Base-by-base conservation (phyloP, 1,140 invertebrate genomes). In the Chironomus tepperi region DNA sequence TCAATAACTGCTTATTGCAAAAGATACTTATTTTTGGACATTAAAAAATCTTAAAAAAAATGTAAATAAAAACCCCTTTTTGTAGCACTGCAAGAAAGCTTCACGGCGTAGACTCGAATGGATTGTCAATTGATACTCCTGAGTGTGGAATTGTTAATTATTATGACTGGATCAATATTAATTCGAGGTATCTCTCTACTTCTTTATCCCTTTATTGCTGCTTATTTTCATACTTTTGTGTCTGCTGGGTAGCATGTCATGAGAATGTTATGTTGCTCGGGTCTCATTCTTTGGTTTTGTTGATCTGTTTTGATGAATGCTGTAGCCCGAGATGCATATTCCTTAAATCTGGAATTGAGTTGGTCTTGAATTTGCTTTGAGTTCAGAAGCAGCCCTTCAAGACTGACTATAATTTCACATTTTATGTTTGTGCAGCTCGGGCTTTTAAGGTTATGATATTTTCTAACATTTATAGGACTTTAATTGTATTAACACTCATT, bases 171-270 rank as follows among this genome's bases (percentile, higher is more conserved):
- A 74, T 15, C 18, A 10, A 19, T 70, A 74, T 72, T 70, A 16
- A 74, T 24, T 24, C 75, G 73, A 75, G 75, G 75, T 75, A 75
- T 57, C 73, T 70, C 75, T 70, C 64, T 75, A 65, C 42, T 65
- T 74, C 65, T 21, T 12, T 57, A 57, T 57, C 47, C 10, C n/a
- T 15, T 47, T 47, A 15, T n/a, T 57, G 47, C 47, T 57, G 43
- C 43, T 47, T 10, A 47, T 10, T 47, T 47, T 5, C 47, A 57
- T 57, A 12, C 24, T 34, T 34, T 34, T 34, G 24, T 34, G 47
- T n/a, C 15, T 57, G 10, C 15, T 47, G 2, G 42, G 43, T 47
- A 47, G 43, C n/a, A n/a, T n/a, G n/a, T n/a, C n/a, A n/a, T n/a
- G n/a, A 34, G 1, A 34, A 1, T 34, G 24, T 34, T 34, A 5